Percentiles rank a stretch among this genome's conserved stretches.
Conservation (phyloP, 2,113 vertebrate genomes). For the Gallinago jamesoni region DNA sequence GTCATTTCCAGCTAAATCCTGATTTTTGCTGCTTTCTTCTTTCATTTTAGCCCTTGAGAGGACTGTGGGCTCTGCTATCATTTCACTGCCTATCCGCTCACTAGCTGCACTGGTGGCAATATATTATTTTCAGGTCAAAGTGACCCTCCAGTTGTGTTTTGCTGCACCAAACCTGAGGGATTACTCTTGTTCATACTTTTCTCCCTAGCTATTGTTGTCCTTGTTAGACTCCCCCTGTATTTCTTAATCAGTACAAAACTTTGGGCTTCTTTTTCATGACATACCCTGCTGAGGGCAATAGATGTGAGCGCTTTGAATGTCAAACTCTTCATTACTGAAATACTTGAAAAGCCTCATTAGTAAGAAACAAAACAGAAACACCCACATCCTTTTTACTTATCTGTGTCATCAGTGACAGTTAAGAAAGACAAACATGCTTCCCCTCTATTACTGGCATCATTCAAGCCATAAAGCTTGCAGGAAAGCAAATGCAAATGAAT, state of each 20-base stretch:
- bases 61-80: not conserved
- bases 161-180: not conserved
- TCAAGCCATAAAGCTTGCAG: conserved; percentile 58
- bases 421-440: conserved; percentile 60
- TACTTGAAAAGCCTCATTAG: conserved; percentile 66
- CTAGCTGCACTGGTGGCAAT: not conserved
- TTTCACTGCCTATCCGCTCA: not conserved
- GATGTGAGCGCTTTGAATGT: conserved; percentile 18
- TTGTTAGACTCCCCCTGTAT: not conserved
- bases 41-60: not conserved
- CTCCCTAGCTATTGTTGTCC: not conserved
- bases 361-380: conserved; percentile 66
- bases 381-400: conserved; percentile 61
- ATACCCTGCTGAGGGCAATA: conserved; percentile 53
- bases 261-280: not conserved
- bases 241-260: conserved; percentile 12
- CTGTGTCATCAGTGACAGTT: conserved; percentile 63
- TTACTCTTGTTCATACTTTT: not conserved
- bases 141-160: not conserved
- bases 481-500: conserved; percentile 54
- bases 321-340: conserved; percentile 59
- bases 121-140: conserved; percentile 8
- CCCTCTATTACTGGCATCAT: conserved; percentile 47
- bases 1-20: not conserved
- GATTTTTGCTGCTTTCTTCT: not conserved